Evolutionary conservation across 2,888 invertebrate species (phyloP).

Genomic region (Serripes groenlandicus): DNA sequence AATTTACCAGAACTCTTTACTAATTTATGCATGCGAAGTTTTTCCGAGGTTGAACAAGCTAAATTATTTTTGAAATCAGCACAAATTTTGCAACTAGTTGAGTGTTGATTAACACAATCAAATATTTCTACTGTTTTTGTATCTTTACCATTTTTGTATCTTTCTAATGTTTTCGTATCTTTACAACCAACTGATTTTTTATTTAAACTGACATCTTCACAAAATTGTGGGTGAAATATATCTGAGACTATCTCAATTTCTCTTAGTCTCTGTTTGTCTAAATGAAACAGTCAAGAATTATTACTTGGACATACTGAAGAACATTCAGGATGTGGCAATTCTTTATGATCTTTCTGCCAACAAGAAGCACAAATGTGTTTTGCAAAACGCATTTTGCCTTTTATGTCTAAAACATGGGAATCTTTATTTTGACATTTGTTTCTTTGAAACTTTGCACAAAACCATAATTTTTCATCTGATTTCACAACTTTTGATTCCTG

Average conservation of each 20-base stretch:
- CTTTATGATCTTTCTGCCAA: constrained; percentile 4
- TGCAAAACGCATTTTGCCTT: not conserved
- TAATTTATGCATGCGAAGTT: not conserved
- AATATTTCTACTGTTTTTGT: too few relatives aligned
- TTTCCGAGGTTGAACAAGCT: not conserved
- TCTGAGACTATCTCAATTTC: not conserved
- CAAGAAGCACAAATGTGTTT: constrained; percentile 8
- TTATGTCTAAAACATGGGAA: not conserved
- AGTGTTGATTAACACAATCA: too few relatives aligned
- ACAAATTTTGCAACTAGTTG: not conserved
- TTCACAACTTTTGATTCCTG: not conserved
- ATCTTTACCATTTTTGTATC: too few relatives aligned
- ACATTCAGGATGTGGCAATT: constrained; percentile 3
- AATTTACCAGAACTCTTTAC: not conserved
- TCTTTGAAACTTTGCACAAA: not conserved
- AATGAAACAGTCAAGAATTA: not conserved
- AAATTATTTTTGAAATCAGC: not conserved
- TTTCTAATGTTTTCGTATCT: too few relatives aligned
- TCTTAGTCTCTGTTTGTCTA: not conserved
- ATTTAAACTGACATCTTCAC: not conserved
- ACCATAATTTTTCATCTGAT: not conserved
- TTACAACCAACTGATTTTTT: too few relatives aligned
- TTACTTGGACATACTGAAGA: not conserved
- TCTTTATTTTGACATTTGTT: not conserved
- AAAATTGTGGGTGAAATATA: not conserved